Percentiles rank a stretch among this genome's conserved stretches.
Conservation (phyloP, 1,140 invertebrate genomes). For the Drosophila miranda region DNA sequence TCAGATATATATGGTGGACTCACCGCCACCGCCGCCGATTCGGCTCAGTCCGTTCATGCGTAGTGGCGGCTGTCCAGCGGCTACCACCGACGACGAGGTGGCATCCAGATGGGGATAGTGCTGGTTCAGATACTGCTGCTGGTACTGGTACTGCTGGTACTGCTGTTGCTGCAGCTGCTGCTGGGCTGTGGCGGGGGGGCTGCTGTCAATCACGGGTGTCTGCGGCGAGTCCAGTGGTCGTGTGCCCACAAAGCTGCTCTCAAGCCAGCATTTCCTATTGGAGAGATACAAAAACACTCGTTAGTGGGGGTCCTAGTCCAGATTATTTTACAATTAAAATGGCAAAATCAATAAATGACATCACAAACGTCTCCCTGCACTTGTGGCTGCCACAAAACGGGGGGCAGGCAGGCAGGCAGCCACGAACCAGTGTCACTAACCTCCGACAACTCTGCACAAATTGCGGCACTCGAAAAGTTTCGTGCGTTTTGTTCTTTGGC, state of each 20-base stretch:
- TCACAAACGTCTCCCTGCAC: constrained; percentile 42
- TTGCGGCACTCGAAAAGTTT: constrained; percentile 1
- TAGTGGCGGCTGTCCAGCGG: constrained; percentile 55
- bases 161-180: constrained; percentile 23
- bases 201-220: constrained; percentile 87
- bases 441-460: constrained; percentile 33
- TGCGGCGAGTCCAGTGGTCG: constrained; percentile 92
- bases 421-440: constrained; percentile 28
- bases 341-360: constrained; percentile 62
- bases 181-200: constrained; percentile 40
- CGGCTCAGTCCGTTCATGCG: constrained; percentile 77
- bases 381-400: constrained; percentile 11
- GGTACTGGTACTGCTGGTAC: constrained; percentile 22
- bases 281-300: not conserved
- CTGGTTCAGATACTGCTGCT: constrained; percentile 35
- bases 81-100: constrained; percentile 18
- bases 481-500: not conserved
- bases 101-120: constrained; percentile 46
- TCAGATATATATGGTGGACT: constrained; percentile 79
- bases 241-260: constrained; percentile 94
- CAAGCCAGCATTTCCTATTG: constrained; percentile 89
- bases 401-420: no score
- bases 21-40: constrained; percentile 78
- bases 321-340: no score
- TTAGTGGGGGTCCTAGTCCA: no score